Conservation (phyloP, 1,140 invertebrate genomes). For the Papilio glaucus region DNA sequence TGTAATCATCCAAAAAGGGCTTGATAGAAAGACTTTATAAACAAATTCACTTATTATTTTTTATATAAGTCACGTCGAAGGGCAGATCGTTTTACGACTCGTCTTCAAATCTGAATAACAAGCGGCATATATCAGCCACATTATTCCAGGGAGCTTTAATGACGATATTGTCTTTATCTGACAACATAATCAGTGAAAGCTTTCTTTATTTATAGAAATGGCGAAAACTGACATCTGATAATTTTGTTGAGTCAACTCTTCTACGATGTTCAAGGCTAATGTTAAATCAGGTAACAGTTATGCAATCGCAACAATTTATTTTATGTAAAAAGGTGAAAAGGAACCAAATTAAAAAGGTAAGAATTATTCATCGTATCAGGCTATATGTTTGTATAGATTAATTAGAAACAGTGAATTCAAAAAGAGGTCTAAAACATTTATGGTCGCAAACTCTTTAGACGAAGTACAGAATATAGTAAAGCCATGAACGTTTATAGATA, state of each 20-base stretch:
- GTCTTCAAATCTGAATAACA: constrained; percentile 5
- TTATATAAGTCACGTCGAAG: not conserved
- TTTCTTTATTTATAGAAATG: not conserved
- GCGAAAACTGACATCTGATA: not conserved
- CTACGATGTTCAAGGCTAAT: too few species aligned
- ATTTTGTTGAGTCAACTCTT: too few species aligned
- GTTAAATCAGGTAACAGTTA: too few species aligned
- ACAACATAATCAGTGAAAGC: not conserved
- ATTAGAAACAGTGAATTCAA: not conserved
- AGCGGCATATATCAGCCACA: not conserved
- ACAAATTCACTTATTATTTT: not conserved
- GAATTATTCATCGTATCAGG: too few species aligned
- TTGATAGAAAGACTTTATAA: not conserved
- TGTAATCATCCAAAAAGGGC: constrained; percentile 25
- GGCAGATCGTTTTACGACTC: not conserved
- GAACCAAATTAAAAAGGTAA: too few species aligned
- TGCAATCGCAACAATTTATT: too few species aligned
- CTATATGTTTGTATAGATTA: not conserved
- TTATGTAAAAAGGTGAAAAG: too few species aligned
- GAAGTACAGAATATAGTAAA: too few species aligned
- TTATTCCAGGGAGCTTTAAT: not conserved
- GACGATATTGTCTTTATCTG: not conserved
- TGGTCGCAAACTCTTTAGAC: not conserved
- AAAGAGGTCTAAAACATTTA: not conserved
- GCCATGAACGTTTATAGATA: not conserved